Base-by-base conservation (phyloP, 2,888 invertebrate genomes). In the Drosophila flavopinicola region DNA sequence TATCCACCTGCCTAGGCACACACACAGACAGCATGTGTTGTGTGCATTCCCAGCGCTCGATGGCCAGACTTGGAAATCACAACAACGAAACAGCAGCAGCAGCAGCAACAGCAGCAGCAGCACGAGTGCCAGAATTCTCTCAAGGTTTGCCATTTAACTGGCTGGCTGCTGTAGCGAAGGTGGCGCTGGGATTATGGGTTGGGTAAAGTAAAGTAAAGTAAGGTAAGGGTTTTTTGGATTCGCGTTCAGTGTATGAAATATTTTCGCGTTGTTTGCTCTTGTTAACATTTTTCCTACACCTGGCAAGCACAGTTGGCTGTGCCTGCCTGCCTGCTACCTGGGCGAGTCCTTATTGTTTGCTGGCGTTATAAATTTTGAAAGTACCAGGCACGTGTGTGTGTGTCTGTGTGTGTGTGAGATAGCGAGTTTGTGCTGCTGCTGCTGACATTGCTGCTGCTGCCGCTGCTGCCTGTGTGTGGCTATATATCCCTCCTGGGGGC, bases 301-400 rank as follows among this genome's bases (percentile, higher is more conserved):
- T 76, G 82, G 60, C 68, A 49, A 5, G n/a, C 39, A 30, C 57
- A 35, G 27, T 29, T 57, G 29, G 38, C 33, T 42, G 27, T 29
- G 17, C 51, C 30, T 52, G 33, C 6, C 29, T 20, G 27, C 20
- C 15, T 30, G 27, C 52, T 48, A 6, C 17, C 9, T 10, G 17
- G 17, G 7, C 17, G 6, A 20, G 13, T 35, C 49, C 38, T 67
- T 49, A 54, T 60, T 59, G 63, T 63, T 48, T 49, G 48, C 56
- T 64, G 66, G 59, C 67, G 79, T 73, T 82, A 82, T 85, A 83
- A 83, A 83, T 83, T 83, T 85, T 70, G 51, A 79, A 78, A 75
- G 75, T 65, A 78, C 66, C 82, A 60, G 51, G 57, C 51, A 59
- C 45, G 35, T 38, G 39, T 32, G 13, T 42, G 56, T 65, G 59